phyloP scores from a whole-genome alignment of 1,140 invertebrate genomes.

The Trissolcus basalis region DNA sequence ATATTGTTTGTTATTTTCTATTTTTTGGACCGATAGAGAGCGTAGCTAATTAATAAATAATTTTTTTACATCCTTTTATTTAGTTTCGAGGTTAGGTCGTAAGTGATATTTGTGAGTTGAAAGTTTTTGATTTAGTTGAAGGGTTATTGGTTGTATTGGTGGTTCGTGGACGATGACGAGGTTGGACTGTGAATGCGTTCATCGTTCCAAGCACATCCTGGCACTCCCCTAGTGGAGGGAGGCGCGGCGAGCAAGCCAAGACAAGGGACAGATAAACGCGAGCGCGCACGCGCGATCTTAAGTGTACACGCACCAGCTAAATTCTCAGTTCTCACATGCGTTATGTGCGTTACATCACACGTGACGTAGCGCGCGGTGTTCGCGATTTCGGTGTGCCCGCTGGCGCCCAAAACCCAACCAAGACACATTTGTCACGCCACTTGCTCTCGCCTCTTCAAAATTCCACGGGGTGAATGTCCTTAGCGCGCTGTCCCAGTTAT shows the following conservation, averaged over 20 bases:
- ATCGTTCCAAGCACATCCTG: slow-evolving; percentile 76
- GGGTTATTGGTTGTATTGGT: slow-evolving; percentile 23
- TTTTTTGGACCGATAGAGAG: no score
- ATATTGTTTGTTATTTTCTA: no score
- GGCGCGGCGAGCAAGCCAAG: slow-evolving; percentile 60
- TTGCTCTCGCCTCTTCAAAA: slow-evolving; percentile 22
- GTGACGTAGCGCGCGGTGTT: slow-evolving; percentile 51
- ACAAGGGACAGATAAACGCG: slow-evolving; percentile 68
- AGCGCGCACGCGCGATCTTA: slow-evolving; percentile 26
- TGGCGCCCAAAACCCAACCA: background rate
- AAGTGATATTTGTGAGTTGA: no score
- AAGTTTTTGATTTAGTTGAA: background rate
- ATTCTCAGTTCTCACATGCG: slow-evolving; percentile 17
- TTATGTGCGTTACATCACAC: slow-evolving; percentile 55
- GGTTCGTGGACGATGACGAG: slow-evolving; percentile 41
- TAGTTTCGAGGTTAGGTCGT: no score
- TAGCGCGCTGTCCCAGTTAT: slow-evolving; percentile 52
- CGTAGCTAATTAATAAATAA: no score
- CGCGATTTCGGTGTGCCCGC: slow-evolving; percentile 28
- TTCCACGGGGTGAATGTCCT: slow-evolving; percentile 51
- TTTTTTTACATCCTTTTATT: no score
- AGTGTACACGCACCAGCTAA: slow-evolving; percentile 23
- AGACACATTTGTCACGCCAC: slow-evolving; percentile 31
- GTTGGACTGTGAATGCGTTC: slow-evolving; percentile 65
- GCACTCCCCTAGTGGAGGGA: slow-evolving; percentile 72